Evolutionary conservation across 2,888 invertebrate genomes (phyloP), one percentile per base, ranked within the genome.

Genomic region (Phortica magna): DNA sequence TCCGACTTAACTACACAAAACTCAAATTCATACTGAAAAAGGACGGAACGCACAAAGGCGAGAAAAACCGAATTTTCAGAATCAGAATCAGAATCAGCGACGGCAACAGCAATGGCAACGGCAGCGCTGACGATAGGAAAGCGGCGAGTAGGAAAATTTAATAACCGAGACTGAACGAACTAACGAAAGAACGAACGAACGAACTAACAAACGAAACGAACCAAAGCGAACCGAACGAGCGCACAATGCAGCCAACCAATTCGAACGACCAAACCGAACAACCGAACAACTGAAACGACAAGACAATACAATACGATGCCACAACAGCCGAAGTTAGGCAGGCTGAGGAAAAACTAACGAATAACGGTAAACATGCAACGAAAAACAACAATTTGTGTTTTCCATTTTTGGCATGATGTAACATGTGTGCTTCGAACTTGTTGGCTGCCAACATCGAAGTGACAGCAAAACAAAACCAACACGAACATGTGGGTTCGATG

Each of bases 1-100:
- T 90, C 90, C 91, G 92, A 91, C 91, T 92, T 92, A 91, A 91
- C 92, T 91, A 92, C 91, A 91, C 92, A 92, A 91, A 92, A 92
- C 91, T 91, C 92, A 92, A 91, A 90, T 89, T 91, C 90, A 91
- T 91, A 92, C 91, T 91, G 89, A 89, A 91, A 91, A 91, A 91
- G 91, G 91, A 91, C 89, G 90, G 90, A 89, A 88, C 87, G 88
- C 85, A 84, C 84, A 85, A 84, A 83, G 80, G 82, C 83, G 84
- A 88, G 85, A 84, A 84, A 87, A 84, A 83, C 83, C 81, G 79
- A 79, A 82, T 70, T 70, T 70, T 70, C 68, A 39, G 68, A 68
- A 68, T 43, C 70, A 19, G 43, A 12, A 55, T 22, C 55, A 71
- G 71, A 0, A 74, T 14, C 31, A 1, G 67, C n/a, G 19, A 19